A percentile compares a stretch with the other conserved stretches of the same genome.
Evolutionary conservation across 2,888 invertebrate genomes (phyloP).

Genomic region (Perizoma affinitatum): DNA sequence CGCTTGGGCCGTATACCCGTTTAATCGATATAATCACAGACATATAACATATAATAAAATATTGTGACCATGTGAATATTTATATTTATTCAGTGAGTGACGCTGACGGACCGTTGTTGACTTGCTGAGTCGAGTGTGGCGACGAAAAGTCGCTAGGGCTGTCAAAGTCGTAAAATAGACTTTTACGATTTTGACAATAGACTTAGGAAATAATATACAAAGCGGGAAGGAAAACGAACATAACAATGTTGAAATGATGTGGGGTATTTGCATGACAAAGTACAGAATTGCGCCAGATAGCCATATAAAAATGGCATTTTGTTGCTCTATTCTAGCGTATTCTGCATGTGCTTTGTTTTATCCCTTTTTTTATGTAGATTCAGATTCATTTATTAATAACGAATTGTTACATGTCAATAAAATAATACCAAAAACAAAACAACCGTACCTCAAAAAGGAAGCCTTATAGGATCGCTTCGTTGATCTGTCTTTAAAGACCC

Average conservation of each 20-base stretch:
- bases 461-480: no score
- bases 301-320: conserved; percentile 7
- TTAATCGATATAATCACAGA: no score
- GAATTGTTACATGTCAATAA: no score
- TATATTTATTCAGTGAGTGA: not conserved
- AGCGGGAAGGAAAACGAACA: conserved; percentile 22
- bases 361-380: no score
- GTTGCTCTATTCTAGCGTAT: not conserved
- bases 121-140: conserved; percentile 18
- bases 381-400: no score
- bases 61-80: no score
- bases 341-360: not conserved
- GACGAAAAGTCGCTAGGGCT: conserved; percentile 24
- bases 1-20: no score
- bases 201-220: conserved; percentile 18
- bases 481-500: no score
- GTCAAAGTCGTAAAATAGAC: conserved; percentile 27
- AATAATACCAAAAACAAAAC: no score
- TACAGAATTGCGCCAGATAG: conserved; percentile 10
- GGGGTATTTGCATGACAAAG: conserved; percentile 25
- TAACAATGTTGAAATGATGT: conserved; percentile 15
- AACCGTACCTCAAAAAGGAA: no score
- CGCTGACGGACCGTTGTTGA: conserved; percentile 15
- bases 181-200: no score
- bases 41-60: no score